A percentile compares a stretch with the other conserved stretches of the same genome.
These are phyloP conservation scores for Acanthosepion esculentum DNA, from an alignment of 2,888 invertebrate genomes.

Conservation along the genomic window DNA sequence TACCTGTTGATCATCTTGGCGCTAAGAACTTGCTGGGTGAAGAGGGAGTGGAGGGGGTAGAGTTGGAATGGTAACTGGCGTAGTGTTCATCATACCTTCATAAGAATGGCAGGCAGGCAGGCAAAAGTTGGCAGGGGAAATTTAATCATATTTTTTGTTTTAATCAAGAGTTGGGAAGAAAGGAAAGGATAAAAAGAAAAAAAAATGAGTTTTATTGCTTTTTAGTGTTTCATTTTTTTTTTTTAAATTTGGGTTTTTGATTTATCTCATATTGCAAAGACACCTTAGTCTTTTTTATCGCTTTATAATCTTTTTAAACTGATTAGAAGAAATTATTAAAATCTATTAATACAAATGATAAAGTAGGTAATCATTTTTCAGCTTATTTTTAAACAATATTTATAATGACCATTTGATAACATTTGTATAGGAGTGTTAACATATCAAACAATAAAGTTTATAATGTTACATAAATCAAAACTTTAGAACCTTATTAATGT, in stretches of 20 bases:
- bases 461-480: no score
- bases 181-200: background rate
- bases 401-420: no score
- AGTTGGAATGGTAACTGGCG: slow-evolving; percentile 45
- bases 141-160: background rate
- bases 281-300: background rate
- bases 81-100: slow-evolving; percentile 49
- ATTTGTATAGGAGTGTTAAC: no score
- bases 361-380: no score
- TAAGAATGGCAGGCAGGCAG: background rate
- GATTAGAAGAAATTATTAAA: background rate
- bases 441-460: no score
- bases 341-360: no score
- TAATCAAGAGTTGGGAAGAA: background rate
- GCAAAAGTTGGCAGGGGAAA: slow-evolving; percentile 8
- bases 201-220: background rate
- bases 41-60: slow-evolving; percentile 47
- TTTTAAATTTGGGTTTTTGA: no score
- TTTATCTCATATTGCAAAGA: background rate
- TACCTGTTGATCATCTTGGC: slow-evolving; percentile 48
- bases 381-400: no score
- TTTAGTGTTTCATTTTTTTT: background rate
- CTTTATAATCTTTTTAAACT: background rate
- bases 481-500: no score
- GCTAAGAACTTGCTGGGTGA: slow-evolving; percentile 47